Evolutionary conservation across 2,888 invertebrate species (phyloP), one percentile per base, ranked within the genome.

Genomic region (Caradrina clavipalpis): DNA sequence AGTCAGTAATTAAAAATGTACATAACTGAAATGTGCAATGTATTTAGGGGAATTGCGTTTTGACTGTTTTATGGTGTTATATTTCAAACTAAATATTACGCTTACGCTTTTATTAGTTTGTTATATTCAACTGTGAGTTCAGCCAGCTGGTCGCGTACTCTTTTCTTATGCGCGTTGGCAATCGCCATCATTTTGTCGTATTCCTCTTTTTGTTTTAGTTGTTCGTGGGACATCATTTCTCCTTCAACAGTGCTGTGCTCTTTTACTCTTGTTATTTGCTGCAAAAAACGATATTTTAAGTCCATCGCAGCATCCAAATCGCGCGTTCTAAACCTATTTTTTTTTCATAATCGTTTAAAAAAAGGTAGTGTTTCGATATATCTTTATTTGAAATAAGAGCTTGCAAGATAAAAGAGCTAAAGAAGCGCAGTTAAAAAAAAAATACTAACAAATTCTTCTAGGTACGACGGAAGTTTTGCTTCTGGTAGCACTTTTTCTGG

Each of bases 201-300:
- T 88, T 98, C 97, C 13, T 96, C 97, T 86, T 97, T 97, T 55
- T 97, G 97, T 85, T 98, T 97, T 8, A 97, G 95, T 87, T 98
- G 96, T 88, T 98, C 98, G 60, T 96, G 96, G 0, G 95, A 96
- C 93, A 95, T 93, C 42, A 96, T 39, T 60, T 94, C 94, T 0
- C 93, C 94, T 63, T 95, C 95, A 3, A 93, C 13, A 1, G 94
- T 94, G 64, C 94, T 95, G 0, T 89, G 92, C 56, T 96, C 95
- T 59, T 81, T 88, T 0, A 88, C 74, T 56, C 80, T 83, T 91
- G 51, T 82, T 45, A 91, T 58, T 87, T 79, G 88, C 93, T 93
- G 74, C 39, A 78, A 65, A 73, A 42, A 42, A 42, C 42, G 42
- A 42, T 15, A 1, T 15, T 42, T 11, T 15, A n/a, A n/a, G n/a